phyloP scores from a whole-genome alignment of 2,888 invertebrate genomes.

The Azorinus chamasolen region DNA sequence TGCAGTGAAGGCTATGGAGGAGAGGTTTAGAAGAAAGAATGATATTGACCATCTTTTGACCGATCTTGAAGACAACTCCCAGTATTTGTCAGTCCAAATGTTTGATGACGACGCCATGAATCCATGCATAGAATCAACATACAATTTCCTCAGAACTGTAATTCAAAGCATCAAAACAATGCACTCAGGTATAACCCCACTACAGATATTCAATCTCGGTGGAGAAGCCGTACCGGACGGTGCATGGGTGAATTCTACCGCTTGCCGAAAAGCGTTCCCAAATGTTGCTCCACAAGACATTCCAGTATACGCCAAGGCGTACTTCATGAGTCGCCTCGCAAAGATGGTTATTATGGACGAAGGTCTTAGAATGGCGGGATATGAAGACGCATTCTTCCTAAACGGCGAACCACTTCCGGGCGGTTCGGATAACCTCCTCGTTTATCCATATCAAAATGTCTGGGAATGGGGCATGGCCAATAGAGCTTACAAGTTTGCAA shows the following conservation, averaged over 20 bases:
- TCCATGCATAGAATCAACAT: conserved; percentile 81
- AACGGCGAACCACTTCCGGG: conserved; percentile 60
- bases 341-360: conserved; percentile 58
- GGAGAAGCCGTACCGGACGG: conserved; percentile 81
- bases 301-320: conserved; percentile 61
- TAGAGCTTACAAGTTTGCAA: conserved; percentile 79
- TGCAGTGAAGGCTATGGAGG: conserved; percentile 79
- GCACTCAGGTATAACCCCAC: conserved; percentile 68
- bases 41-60: conserved; percentile 64
- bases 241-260: conserved; percentile 78
- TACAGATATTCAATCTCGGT: conserved; percentile 79
- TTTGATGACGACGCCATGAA: conserved; percentile 82
- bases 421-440: conserved; percentile 54
- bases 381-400: conserved; percentile 66
- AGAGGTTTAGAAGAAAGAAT: conserved; percentile 60
- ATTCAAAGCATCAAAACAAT: conserved; percentile 69
- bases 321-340: conserved; percentile 68
- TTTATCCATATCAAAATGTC: conserved; percentile 76
- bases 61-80: conserved; percentile 65
- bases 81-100: conserved; percentile 78
- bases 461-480: conserved; percentile 79
- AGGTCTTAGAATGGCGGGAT: conserved; percentile 61
- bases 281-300: conserved; percentile 43
- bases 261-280: conserved; percentile 70
- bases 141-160: conserved; percentile 78